Conservation (phyloP, 2,888 invertebrate species). For the Dendrolimus pini region DNA sequence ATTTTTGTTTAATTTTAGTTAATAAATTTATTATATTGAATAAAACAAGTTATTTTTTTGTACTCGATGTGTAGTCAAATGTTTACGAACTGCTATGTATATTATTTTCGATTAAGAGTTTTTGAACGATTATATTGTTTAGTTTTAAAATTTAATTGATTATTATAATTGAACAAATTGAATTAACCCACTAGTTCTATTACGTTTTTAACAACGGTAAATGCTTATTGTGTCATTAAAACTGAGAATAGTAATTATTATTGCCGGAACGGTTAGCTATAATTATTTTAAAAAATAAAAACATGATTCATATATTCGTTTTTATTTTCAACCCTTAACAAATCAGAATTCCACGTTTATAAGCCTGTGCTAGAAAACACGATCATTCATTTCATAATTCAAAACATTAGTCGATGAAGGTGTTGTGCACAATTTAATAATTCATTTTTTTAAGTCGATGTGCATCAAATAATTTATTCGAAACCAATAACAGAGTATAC, state of each 20-base stretch:
- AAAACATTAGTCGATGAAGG: no score
- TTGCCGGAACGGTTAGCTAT: constrained; percentile 77
- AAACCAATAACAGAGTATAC: no score
- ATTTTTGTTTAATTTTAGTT: constrained; percentile 71
- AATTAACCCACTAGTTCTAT: constrained; percentile 60
- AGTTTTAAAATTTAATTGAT: constrained; percentile 26
- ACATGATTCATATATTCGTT: constrained; percentile 65
- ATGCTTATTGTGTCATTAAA: constrained; percentile 74
- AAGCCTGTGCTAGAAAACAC: no score
- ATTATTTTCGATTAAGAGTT: constrained; percentile 64
- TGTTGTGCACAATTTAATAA: no score
- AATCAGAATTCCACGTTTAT: no score
- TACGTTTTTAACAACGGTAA: constrained; percentile 67
- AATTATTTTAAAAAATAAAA: constrained; percentile 78
- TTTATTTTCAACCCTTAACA: constrained; percentile 26
- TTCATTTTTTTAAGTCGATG: no score
- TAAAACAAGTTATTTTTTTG: constrained; percentile 32
- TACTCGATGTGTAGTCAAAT: constrained; percentile 59
- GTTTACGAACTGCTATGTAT: constrained; percentile 46
- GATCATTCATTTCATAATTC: no score
- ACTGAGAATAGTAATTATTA: constrained; percentile 67
- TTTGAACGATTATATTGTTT: constrained; percentile 27
- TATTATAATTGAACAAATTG: constrained; percentile 41
- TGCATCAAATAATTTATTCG: no score
- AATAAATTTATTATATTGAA: constrained; percentile 61